Percentiles rank a stretch among this genome's conserved stretches.
Conservation (phyloP, 2,888 invertebrate species). For the Idaea aversata region DNA sequence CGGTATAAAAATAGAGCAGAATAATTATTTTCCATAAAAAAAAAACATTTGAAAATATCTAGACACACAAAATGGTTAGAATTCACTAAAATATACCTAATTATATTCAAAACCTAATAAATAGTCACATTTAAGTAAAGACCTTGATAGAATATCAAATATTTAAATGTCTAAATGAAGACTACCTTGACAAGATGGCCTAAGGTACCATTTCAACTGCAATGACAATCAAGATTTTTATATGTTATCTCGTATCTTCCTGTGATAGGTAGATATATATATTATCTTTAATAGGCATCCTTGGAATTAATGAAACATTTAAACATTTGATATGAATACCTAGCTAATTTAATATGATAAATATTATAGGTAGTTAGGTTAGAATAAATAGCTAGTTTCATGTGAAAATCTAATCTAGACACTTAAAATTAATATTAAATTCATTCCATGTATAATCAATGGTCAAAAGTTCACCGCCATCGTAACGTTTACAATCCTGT, state of each 20-base stretch:
- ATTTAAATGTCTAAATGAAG: constrained; percentile 58
- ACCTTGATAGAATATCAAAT: constrained; percentile 60
- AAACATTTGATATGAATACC: constrained; percentile 1
- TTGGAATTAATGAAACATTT: constrained; percentile 38
- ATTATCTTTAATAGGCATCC: constrained; percentile 31
- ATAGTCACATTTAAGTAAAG: constrained; percentile 34
- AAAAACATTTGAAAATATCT: too few species aligned
- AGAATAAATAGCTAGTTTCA: not conserved
- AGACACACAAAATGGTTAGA: not conserved
- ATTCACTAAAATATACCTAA: constrained; percentile 18
- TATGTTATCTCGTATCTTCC: constrained; percentile 39
- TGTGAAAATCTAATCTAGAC: not conserved
- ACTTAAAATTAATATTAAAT: not conserved
- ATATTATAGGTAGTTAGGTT: not conserved
- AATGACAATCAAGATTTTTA: constrained; percentile 42
- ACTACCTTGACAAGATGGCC: constrained; percentile 56
- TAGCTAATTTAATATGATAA: not conserved
- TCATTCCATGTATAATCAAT: not conserved
- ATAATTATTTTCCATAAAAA: too few species aligned
- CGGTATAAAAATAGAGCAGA: too few species aligned
- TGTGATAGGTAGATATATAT: constrained; percentile 33
- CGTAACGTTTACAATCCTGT: too few species aligned
- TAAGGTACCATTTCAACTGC: constrained; percentile 45
- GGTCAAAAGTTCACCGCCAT: too few species aligned
- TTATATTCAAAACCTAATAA: constrained; percentile 27